Percentiles rank a stretch among this genome's conserved stretches.
These are phyloP conservation scores for Clarias pachynema DNA, from an alignment of 2,797 vertebrate species.

Conservation along the genomic window DNA sequence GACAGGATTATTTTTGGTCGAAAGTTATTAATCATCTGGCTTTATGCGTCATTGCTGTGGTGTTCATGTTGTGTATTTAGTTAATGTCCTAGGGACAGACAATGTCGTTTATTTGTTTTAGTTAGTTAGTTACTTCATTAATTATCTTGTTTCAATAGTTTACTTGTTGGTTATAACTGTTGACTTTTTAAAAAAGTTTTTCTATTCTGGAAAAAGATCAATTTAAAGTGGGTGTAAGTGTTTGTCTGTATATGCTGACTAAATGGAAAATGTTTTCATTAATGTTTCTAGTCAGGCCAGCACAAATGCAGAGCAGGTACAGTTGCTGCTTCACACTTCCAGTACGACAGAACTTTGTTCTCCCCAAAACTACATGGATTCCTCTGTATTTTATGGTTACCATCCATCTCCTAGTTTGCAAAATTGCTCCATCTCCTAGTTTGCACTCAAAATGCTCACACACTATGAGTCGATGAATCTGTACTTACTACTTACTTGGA, in stretches of 20 bases:
- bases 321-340: background rate
- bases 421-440: too few relatives aligned
- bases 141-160: background rate
- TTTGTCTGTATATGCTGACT: conserved; percentile 73
- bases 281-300: conserved; percentile 41
- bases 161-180: background rate
- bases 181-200: background rate
- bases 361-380: background rate
- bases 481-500: background rate
- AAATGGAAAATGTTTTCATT: conserved; percentile 86
- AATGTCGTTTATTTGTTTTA: background rate
- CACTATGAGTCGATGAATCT: background rate
- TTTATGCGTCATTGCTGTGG: background rate
- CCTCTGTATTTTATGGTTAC: background rate
- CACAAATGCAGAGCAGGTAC: background rate
- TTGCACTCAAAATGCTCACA: background rate
- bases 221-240: background rate
- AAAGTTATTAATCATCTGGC: background rate
- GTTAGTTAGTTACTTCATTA: too few relatives aligned
- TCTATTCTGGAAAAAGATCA: background rate
- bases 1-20: conserved; percentile 52
- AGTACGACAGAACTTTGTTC: background rate
- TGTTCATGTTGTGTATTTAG: background rate
- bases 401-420: too few relatives aligned
- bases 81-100: conserved; percentile 14